These are phyloP conservation scores for Gobio occitaniae DNA, from an alignment of 2,797 vertebrate genomes.

Conservation along the genomic window DNA sequence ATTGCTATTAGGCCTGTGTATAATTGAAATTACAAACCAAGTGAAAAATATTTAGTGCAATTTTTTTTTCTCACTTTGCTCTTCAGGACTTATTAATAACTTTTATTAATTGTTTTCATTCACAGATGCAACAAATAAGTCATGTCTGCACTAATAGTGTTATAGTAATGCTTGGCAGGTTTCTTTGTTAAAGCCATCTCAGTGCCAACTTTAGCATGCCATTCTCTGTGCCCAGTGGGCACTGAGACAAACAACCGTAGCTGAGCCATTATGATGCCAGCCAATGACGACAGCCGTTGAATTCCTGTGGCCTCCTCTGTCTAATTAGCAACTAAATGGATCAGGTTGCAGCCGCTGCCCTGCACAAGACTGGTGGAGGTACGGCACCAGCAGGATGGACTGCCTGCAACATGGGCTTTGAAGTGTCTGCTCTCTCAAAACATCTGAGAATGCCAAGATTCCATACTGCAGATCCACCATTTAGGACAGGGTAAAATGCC, in stretches of 20 bases:
- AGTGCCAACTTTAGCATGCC: neutral
- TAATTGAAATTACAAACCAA: neutral
- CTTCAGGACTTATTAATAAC: neutral
- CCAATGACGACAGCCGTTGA: slow-evolving; percentile 38
- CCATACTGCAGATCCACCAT: neutral
- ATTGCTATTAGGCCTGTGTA: neutral
- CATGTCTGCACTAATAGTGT: slow-evolving; percentile 5
- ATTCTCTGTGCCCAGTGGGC: neutral
- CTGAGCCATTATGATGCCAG: slow-evolving; percentile 16
- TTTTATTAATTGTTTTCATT: neutral
- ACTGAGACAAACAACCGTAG: slow-evolving; percentile 13
- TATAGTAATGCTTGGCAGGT: slow-evolving; percentile 18
- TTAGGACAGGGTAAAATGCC: slow-evolving; percentile 5
- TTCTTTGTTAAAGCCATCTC: neutral
- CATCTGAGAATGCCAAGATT: slow-evolving; percentile 14
- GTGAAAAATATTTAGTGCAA: too few relatives aligned
- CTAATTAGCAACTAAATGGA: slow-evolving; percentile 56
- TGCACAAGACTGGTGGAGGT: slow-evolving; percentile 5
- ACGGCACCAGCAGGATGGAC: neutral
- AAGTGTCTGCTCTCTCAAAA: slow-evolving; percentile 9
- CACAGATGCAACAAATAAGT: neutral
- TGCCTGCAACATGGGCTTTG: slow-evolving; percentile 18
- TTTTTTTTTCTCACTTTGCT: neutral
- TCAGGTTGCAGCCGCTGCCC: slow-evolving; percentile 24
- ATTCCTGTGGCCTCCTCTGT: slow-evolving; percentile 51